These are phyloP conservation scores for Schrankia costaestrigalis DNA, from an alignment of 2,888 invertebrate species.

Conservation along the genomic window DNA sequence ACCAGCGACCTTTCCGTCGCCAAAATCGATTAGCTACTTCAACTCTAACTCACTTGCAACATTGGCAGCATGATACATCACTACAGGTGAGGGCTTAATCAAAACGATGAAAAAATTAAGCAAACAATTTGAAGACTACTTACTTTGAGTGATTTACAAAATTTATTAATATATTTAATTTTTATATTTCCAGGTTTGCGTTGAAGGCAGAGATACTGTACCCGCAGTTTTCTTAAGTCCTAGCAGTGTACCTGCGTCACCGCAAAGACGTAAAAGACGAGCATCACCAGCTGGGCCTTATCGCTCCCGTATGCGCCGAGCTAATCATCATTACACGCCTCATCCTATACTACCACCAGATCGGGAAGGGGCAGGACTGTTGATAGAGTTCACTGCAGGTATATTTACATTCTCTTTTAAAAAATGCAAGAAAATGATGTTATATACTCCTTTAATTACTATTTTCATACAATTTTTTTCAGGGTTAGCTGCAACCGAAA, in stretches of 20 bases:
- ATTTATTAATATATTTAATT: background rate
- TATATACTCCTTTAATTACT: too few relatives aligned
- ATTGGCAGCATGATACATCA: slow-evolving; percentile 66
- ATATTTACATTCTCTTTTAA: slow-evolving; percentile 11
- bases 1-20: slow-evolving; percentile 60
- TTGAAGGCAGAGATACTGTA: slow-evolving; percentile 83
- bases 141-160: background rate
- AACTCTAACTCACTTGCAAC: slow-evolving; percentile 51
- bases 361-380: slow-evolving; percentile 92
- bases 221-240: slow-evolving; percentile 91
- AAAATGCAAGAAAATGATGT: too few relatives aligned
- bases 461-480: too few relatives aligned
- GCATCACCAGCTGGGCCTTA: slow-evolving; percentile 82
- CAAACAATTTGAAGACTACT: background rate
- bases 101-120: background rate
- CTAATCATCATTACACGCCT: slow-evolving; percentile 88
- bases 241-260: slow-evolving; percentile 84
- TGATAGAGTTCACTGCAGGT: slow-evolving; percentile 77
- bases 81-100: slow-evolving; percentile 52
- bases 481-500: slow-evolving; percentile 50
- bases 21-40: slow-evolving; percentile 50
- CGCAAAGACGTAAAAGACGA: slow-evolving; percentile 83
- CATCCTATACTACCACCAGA: slow-evolving; percentile 97
- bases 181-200: slow-evolving; percentile 56
- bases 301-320: slow-evolving; percentile 73